phyloP scores from a whole-genome alignment of 1,140 invertebrate species.

The Holotrichia oblita region DNA sequence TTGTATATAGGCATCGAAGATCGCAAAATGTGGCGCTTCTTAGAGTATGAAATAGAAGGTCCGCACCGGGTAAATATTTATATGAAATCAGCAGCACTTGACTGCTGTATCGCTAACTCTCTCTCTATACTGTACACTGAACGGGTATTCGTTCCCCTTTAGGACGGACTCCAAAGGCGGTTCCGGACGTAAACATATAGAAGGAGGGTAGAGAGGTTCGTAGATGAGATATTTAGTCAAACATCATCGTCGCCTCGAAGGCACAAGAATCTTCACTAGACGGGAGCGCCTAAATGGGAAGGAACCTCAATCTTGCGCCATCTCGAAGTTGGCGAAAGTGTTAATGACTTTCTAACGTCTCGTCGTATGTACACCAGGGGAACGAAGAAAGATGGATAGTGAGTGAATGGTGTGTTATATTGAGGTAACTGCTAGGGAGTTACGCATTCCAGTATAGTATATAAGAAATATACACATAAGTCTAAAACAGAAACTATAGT shows the following conservation, averaged over 20 bases:
- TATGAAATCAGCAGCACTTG: constrained; percentile 28
- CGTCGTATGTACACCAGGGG: not conserved
- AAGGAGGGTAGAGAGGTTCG: not conserved
- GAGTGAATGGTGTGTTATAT: not conserved
- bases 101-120: not conserved
- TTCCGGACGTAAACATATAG: constrained; percentile 17
- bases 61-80: constrained; percentile 23
- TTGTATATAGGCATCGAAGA: not conserved
- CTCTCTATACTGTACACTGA: not conserved
- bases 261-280: not conserved
- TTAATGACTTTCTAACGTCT: constrained; percentile 26
- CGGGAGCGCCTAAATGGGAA: not conserved
- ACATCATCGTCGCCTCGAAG: not conserved
- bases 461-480: too few relatives aligned
- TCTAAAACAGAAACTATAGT: too few relatives aligned
- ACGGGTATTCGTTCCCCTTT: not conserved
- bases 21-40: not conserved
- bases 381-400: not conserved
- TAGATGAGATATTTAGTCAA: constrained; percentile 14
- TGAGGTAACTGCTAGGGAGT: too few relatives aligned
- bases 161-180: constrained; percentile 9
- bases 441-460: too few relatives aligned
- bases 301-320: not conserved
- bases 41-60: not conserved
- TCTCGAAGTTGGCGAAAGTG: constrained; percentile 25